phyloP scores from a whole-genome alignment of 2,113 vertebrate genomes.

The Alligator sinensis region DNA sequence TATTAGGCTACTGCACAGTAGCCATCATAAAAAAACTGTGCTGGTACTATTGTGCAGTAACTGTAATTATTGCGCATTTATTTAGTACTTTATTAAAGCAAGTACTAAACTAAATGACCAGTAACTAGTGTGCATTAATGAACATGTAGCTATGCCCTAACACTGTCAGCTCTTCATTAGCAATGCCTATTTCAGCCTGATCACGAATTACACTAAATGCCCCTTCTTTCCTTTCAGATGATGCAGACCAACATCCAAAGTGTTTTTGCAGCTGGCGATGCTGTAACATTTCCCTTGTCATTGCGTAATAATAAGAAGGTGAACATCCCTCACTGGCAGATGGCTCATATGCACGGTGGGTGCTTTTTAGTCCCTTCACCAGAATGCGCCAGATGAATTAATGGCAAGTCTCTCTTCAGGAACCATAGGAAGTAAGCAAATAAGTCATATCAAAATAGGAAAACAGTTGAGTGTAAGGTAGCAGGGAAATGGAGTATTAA shows the following conservation, averaged over 20 bases:
- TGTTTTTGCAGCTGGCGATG: slow-evolving; percentile 93
- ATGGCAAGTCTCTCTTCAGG: neutral
- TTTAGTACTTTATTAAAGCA: no score
- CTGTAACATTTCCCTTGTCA: slow-evolving; percentile 89
- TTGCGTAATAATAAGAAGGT: slow-evolving; percentile 95
- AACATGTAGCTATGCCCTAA: no score
- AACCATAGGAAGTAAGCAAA: neutral
- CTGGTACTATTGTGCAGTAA: no score
- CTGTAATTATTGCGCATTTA: no score
- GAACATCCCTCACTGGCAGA: slow-evolving; percentile 98
- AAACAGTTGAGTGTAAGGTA: no score
- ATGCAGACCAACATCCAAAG: slow-evolving; percentile 94
- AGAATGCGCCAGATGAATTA: neutral
- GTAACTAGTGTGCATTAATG: no score
- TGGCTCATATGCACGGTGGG: slow-evolving; percentile 95
- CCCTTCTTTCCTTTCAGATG: slow-evolving; percentile 78
- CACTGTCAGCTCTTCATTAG: neutral
- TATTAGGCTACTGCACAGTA: no score
- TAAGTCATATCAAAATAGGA: neutral
- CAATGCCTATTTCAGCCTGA: neutral
- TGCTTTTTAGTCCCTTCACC: neutral
- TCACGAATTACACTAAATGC: neutral
- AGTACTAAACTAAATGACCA: no score
- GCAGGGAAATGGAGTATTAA: neutral
- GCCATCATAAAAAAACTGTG: no score